Percentiles rank a stretch among this genome's conserved stretches.
These are phyloP conservation scores for Eremophila alpestris DNA, from an alignment of 2,797 vertebrate genomes.

Conservation along the genomic window DNA sequence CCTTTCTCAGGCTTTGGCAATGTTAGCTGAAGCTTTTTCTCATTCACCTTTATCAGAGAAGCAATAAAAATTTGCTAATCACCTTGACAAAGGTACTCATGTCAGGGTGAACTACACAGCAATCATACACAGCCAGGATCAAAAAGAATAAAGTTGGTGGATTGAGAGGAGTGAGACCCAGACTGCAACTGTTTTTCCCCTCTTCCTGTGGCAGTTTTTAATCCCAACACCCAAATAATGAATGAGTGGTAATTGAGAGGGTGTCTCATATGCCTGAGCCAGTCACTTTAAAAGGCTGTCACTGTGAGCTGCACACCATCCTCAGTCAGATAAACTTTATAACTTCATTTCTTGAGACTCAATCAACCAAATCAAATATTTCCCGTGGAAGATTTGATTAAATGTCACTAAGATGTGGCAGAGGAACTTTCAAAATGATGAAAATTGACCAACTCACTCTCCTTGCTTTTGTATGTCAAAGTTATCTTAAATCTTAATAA, in stretches of 20 bases:
- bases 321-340: background rate
- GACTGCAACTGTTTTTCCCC: background rate
- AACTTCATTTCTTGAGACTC: background rate
- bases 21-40: background rate
- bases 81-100: background rate
- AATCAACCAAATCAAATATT: background rate
- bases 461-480: background rate
- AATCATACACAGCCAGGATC: background rate
- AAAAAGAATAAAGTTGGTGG: background rate
- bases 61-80: conserved; percentile 33
- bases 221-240: background rate
- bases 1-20: background rate
- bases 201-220: background rate
- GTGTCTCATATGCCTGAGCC: background rate
- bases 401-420: background rate
- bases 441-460: background rate
- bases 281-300: fast-evolving
- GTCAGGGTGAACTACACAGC: background rate
- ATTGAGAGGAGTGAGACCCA: background rate
- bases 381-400: background rate
- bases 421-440: background rate
- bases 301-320: background rate
- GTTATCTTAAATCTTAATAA: background rate
- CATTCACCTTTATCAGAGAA: conserved; percentile 8
- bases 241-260: background rate